Evolutionary conservation across 2,113 vertebrate species (phyloP).

Genomic region (Cottus gobio): DNA sequence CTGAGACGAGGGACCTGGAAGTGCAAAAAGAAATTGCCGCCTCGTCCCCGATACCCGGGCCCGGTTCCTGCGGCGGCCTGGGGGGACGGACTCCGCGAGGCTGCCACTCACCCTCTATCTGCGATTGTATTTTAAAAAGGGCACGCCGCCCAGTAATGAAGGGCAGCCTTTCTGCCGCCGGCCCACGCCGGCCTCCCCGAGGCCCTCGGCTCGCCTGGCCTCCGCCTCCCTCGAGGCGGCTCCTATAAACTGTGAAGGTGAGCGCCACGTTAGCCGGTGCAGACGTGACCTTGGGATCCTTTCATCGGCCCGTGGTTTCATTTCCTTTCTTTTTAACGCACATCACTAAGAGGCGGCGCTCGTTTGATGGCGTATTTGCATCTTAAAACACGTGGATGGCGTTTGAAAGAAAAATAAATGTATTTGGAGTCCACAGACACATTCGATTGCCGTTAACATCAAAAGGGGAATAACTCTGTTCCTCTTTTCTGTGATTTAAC

Average conservation of each 20-base stretch:
- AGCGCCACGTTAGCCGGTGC: constrained; percentile 54
- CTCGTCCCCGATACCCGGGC: not conserved
- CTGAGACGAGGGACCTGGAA: not conserved
- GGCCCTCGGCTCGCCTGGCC: constrained; percentile 54
- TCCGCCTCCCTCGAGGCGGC: constrained; percentile 62
- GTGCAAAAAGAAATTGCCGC: not conserved
- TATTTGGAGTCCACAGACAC: not conserved
- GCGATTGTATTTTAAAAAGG: constrained; percentile 74
- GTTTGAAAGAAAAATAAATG: not conserved
- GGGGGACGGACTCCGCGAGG: constrained; percentile 30
- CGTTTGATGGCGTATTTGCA: not conserved
- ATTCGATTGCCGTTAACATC: not conserved
- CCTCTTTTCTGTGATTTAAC: not conserved
- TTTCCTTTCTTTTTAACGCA: not conserved
- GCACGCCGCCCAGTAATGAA: constrained; percentile 70
- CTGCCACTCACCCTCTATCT: constrained; percentile 57
- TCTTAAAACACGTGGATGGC: not conserved
- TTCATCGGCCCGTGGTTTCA: constrained; percentile 12
- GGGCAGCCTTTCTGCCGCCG: constrained; percentile 57
- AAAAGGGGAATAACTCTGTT: not conserved
- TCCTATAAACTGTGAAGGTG: constrained; percentile 73
- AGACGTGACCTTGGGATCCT: constrained; percentile 60
- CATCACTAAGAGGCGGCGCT: not conserved
- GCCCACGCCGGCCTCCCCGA: constrained; percentile 54
- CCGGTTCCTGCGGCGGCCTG: not conserved